A percentile compares a stretch with the other conserved stretches of the same genome.
Conservation (phyloP, 1,140 invertebrate genomes). For the Hypothenemus hampei region DNA sequence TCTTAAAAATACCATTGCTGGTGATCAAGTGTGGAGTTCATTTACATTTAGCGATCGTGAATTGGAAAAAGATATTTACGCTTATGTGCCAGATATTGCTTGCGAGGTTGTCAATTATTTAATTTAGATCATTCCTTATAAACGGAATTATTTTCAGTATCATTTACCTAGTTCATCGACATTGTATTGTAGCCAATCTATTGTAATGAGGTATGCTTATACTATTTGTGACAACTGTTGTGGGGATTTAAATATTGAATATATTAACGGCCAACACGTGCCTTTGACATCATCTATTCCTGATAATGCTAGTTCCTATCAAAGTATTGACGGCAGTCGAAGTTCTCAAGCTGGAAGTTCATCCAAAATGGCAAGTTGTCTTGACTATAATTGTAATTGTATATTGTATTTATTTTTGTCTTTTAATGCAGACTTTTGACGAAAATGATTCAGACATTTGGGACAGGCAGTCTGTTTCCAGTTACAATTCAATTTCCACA, state of each 20-base stretch:
- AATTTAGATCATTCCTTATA: background rate
- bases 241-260: conserved; percentile 43
- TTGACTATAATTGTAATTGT: background rate
- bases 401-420: background rate
- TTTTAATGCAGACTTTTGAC: too few species aligned
- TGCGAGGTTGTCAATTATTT: conserved; percentile 45
- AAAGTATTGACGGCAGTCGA: background rate
- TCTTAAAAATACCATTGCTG: conserved; percentile 45
- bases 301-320: background rate
- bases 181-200: conserved; percentile 50
- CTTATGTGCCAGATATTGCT: conserved; percentile 45
- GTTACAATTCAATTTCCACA: background rate
- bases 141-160: conserved; percentile 43
- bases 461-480: background rate
- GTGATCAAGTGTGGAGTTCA: conserved; percentile 39
- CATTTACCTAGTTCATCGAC: conserved; percentile 47
- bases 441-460: background rate
- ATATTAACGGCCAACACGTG: conserved; percentile 48
- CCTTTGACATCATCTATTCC: conserved; percentile 36
- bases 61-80: conserved; percentile 51
- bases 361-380: background rate
- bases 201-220: conserved; percentile 52
- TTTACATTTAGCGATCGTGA: conserved; percentile 45
- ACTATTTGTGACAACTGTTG: conserved; percentile 54
- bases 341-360: background rate